Percentiles rank a stretch among this genome's conserved stretches.
Evolutionary conservation across 2,113 vertebrate species (phyloP).

Genomic region (Rhombomys opimus): DNA sequence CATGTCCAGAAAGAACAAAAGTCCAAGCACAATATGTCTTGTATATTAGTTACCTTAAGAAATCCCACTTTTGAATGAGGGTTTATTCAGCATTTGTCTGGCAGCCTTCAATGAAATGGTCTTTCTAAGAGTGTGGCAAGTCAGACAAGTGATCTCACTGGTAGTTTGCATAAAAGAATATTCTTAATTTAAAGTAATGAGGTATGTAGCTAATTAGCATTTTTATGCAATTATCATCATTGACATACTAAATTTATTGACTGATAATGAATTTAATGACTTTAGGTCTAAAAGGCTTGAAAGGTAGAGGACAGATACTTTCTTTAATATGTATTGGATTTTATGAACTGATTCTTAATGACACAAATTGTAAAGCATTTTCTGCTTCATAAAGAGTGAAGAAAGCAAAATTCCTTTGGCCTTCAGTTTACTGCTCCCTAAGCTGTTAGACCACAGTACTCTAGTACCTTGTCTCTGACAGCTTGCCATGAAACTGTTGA

Average conservation of each 20-base stretch:
- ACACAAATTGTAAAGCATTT: slow-evolving; percentile 49
- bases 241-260: not conserved
- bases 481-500: not conserved
- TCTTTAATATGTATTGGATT: slow-evolving; percentile 44
- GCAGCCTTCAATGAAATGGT: not conserved
- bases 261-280: slow-evolving; percentile 37
- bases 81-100: not conserved
- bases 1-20: not conserved
- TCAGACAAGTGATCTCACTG: slow-evolving; percentile 26
- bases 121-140: not conserved
- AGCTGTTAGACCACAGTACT: not conserved
- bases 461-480: not conserved
- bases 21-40: not conserved
- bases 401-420: slow-evolving; percentile 13
- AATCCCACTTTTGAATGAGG: not conserved
- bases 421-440: slow-evolving; percentile 38
- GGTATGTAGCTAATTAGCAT: slow-evolving; percentile 22
- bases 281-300: slow-evolving; percentile 41
- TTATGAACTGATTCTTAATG: slow-evolving; percentile 53
- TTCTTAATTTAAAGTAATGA: slow-evolving; percentile 42
- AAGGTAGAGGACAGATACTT: slow-evolving; percentile 35
- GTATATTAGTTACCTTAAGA: not conserved
- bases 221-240: slow-evolving; percentile 30
- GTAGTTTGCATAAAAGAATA: not conserved
- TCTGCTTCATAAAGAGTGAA: slow-evolving; percentile 63